phyloP scores from a whole-genome alignment of 2,113 vertebrate genomes.

The Tringa solitaria region DNA sequence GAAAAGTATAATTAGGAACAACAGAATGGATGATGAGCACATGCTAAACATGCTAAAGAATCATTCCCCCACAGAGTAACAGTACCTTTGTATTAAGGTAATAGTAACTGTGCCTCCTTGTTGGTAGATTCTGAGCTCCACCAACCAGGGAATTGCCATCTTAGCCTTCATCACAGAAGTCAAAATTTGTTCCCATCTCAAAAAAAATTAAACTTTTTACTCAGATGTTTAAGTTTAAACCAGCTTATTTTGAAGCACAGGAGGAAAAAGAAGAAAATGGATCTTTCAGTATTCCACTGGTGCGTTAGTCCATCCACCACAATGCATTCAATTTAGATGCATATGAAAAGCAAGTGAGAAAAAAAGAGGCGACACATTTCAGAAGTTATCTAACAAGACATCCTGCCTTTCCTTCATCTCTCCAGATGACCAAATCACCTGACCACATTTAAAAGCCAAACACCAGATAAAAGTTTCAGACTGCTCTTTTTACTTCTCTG shows the following conservation, averaged over 20 bases:
- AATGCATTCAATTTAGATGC: background rate
- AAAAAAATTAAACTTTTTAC: background rate
- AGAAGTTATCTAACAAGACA: slow-evolving; percentile 21
- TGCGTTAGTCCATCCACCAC: background rate
- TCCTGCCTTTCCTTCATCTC: background rate
- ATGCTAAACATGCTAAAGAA: background rate
- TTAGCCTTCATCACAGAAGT: background rate
- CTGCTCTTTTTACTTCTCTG: slow-evolving; percentile 12
- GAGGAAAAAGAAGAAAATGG: background rate
- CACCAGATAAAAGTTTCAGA: background rate
- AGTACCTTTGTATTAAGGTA: background rate
- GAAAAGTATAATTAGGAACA: background rate
- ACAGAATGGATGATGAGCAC: background rate
- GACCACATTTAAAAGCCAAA: slow-evolving; percentile 22
- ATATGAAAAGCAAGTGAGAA: slow-evolving; percentile 6
- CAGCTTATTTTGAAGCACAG: background rate
- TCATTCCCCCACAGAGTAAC: background rate
- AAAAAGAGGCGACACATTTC: background rate
- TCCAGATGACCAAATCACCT: slow-evolving; percentile 16
- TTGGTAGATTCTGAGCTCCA: background rate
- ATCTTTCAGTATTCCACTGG: background rate
- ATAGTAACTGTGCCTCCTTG: background rate
- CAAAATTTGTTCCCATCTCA: background rate
- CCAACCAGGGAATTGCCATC: background rate
- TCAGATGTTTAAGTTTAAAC: background rate